Base-by-base conservation (phyloP, 2,113 vertebrate species). In the Calyptommatus sinebrachiatus region DNA sequence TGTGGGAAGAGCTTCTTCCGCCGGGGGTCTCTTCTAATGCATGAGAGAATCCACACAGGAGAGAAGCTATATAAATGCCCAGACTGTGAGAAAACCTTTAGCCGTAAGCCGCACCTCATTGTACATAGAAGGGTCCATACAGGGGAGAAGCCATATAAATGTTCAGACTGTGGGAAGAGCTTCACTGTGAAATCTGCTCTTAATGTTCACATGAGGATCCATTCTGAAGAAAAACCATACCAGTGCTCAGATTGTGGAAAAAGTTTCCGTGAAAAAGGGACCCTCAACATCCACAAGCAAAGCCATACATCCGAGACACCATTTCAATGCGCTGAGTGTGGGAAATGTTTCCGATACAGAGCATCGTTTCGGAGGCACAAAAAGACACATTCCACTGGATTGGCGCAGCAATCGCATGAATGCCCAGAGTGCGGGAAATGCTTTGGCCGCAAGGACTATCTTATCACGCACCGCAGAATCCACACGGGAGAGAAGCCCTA, bases 1-100 rank as follows among this genome's bases (percentile, higher is more conserved):
- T 96, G 95, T 57, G 81, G 89, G 28, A 95, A 93, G 76, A 85
- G 70, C 53, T 90, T 90, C 75, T 80, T 83, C 78, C 85, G 88
- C 71, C 76, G 45, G 31, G 85, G 85, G 53, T 85, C 85, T 62
- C 86, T 90, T 70, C 84, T 80, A 24, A 77, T 87, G 63, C 89
- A 89, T n/a, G 84, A 86, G 82, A 78, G 86, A 65, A 87, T 85
- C 18, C 86, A 91, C 84, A 88, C 89, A 2, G 84, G 82, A 7
- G 87, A 91, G 77, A 88, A 83, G 60, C 73, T 87, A 26, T 86
- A 87, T 66, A 76, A 69, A 21, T 89, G 88, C 70, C 73, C 66
- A 45, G 78, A 89, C 61, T 89, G 88, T 28, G 87, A 84, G 28
- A 89, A 87, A 65, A 79, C 71, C 24, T 91, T 91, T 78, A 69